Evolutionary conservation across 2,888 invertebrate genomes (phyloP), one percentile per base, ranked within the genome.

Genomic region (Dioctria rufipes): DNA sequence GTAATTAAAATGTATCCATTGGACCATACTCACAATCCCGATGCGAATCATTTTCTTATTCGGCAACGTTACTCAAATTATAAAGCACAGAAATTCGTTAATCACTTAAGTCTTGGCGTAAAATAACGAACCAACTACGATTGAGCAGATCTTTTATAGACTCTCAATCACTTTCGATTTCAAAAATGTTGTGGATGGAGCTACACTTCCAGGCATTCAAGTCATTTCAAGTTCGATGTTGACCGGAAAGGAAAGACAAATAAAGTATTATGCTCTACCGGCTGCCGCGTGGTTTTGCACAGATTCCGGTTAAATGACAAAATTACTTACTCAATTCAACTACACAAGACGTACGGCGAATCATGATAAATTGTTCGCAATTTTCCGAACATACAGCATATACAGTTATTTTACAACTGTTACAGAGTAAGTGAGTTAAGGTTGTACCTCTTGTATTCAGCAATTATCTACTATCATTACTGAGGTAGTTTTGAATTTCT

Each of bases 101-200:
- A 51, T 3, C 73, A 13, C 13, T 51, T 25, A 54, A 61, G 25
- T 58, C n/a, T 58, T 63, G 13, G n/a, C 46, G 39, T 25, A 49
- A 77, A 77, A 77, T 77, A 77, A 63, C 63, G 39, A 63, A 63
- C 49, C 25, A 25, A 46, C 37, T 63, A 46, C 49, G 6, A 11
- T 6, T 39, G 11, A 11, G 42, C 37, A 63, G 46, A 37, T 77
- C 77, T 77, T 77, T 77, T 77, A 77, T 77, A 77, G 77, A 77
- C 63, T 77, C 25, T 25, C 43, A 37, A 77, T 77, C 77, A 77
- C 77, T 77, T 63, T 77, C 63, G 63, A 63, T 77, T 77, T 77
- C 77, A 77, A 43, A 25, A 25, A 25, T 25, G 25, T 25, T 0
- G 25, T 37, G 3, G 2, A 39, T 63, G 42, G 37, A 63, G 63